Base-by-base conservation (phyloP, 2,113 vertebrate species). In the Engystomops pustulosus region DNA sequence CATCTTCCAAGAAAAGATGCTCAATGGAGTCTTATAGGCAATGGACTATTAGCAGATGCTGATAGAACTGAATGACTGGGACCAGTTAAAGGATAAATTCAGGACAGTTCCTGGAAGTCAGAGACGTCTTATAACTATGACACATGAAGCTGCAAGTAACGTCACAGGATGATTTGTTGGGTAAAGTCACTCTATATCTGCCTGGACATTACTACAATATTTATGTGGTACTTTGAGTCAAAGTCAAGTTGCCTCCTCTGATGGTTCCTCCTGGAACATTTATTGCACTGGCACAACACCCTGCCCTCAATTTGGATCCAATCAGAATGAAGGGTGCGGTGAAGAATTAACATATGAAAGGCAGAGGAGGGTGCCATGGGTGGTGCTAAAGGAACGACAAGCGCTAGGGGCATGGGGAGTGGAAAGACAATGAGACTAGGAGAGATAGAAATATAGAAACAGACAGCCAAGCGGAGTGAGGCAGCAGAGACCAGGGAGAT, bases 331-430 rank as follows among this genome's bases (percentile, higher is more conserved):
- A 71, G 51, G 67, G 80, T 81, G 80, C 68, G 78, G 38, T 80
- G 10, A 32, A 32, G 18, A 27, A 81, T 74, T 74, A 74, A 18
- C 80, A 74, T 82, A 82, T 82, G 69, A 72, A 82, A 82, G 38
- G 38, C 70, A 65, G 53, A 30, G 38, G 70, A 75, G 53, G 51
- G 74, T 83, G 36, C 3, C 30, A 45, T 32, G 70, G 81, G 81
- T 74, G 69, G 69, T 41, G 38, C 25, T n/a, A 65, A 23, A 20
- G n/a, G 12, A 2, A 44, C 25, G 81, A 75, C 81, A 75, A 75
- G 53, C 27, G 12, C 51, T 53, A 36, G 30, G 45, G 45, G 45
- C 45, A 34, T 41, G 53, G 53, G 25, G 25, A n/a, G 70, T 34
- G 69, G 67, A 75, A 41, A 74, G 81, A 62, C 81, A 83, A 83